A percentile compares a stretch with the other conserved stretches of the same genome.
Conservation (phyloP, 2,888 invertebrate species). For the Polydrusus tereticollis region DNA sequence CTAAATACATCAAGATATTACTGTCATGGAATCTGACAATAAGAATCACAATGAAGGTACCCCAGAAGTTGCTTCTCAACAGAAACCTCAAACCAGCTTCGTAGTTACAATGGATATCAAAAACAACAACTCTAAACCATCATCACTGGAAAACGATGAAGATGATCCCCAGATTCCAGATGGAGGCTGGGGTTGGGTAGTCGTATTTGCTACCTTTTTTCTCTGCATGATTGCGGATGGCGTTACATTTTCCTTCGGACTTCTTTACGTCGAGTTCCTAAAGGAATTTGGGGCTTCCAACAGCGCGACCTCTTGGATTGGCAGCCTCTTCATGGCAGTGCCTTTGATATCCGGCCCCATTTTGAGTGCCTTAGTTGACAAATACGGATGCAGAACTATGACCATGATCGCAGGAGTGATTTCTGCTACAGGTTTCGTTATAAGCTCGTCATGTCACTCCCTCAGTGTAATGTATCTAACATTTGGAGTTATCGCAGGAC, state of each 20-base stretch:
- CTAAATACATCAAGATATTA: neutral
- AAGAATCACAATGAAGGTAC: conserved; percentile 36
- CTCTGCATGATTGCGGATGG: conserved; percentile 94
- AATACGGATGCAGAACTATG: conserved; percentile 75
- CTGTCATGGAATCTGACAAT: conserved; percentile 9
- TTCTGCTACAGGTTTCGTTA: conserved; percentile 80
- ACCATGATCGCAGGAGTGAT: conserved; percentile 76
- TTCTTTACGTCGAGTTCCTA: conserved; percentile 88
- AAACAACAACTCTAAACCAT: too few species aligned
- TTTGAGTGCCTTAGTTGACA: conserved; percentile 87
- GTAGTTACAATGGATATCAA: conserved; percentile 21
- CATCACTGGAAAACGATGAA: conserved; percentile 56
- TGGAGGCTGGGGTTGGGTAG: conserved; percentile 92
- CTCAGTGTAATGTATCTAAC: conserved; percentile 86
- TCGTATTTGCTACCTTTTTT: conserved; percentile 87
- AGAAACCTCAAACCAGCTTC: conserved; percentile 19
- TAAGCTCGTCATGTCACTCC: conserved; percentile 79
- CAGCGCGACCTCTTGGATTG: conserved; percentile 80
- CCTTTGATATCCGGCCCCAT: conserved; percentile 84
- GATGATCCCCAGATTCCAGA: conserved; percentile 76
- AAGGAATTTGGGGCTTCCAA: conserved; percentile 86
- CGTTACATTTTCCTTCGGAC: conserved; percentile 79
- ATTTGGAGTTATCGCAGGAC: conserved; percentile 86
- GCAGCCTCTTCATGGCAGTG: conserved; percentile 65
- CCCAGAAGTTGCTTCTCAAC: conserved; percentile 50